Conservation (phyloP, 2,113 vertebrate species). For the Nibea coibor region DNA sequence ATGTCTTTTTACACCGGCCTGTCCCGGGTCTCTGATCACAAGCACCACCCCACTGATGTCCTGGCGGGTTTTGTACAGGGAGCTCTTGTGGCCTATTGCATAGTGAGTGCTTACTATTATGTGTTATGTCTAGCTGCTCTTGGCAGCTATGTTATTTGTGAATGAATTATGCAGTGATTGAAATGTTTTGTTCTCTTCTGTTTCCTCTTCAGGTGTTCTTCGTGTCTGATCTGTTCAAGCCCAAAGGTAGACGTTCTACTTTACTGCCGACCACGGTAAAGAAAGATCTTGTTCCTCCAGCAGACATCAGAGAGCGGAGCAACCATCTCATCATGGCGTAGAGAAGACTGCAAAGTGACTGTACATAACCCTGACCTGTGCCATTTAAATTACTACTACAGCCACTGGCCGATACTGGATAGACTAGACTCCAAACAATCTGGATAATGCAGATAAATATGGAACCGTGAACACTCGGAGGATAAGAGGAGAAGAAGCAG, state of each 20-base stretch:
- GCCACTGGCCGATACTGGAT: constrained; percentile 54
- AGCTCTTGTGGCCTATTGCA: constrained; percentile 94
- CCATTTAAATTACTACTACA: constrained; percentile 54
- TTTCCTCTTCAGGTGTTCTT: constrained; percentile 73
- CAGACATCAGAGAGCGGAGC: constrained; percentile 77
- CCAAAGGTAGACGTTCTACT: constrained; percentile 70
- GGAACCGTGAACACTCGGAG: constrained; percentile 39
- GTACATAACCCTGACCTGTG: constrained; percentile 41
- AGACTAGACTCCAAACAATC: constrained; percentile 9
- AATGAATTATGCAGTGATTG: background rate
- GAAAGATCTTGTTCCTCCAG: constrained; percentile 74
- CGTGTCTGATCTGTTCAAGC: constrained; percentile 81
- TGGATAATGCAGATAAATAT: constrained; percentile 40
- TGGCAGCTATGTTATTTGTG: too few species aligned
- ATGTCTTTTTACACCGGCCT: constrained; percentile 98
- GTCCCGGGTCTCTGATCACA: constrained; percentile 94
- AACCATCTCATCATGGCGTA: constrained; percentile 81
- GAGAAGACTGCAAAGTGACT: constrained; percentile 26
- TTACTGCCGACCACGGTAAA: constrained; percentile 64
- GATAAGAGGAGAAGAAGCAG: constrained; percentile 22
- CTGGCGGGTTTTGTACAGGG: constrained; percentile 94
- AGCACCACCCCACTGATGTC: constrained; percentile 94
- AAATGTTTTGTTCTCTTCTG: background rate
- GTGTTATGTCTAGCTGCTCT: background rate
- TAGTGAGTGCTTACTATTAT: constrained; percentile 86